Percentiles rank a stretch among this genome's conserved stretches.
These are phyloP conservation scores for Leptopilina clavipes DNA, from an alignment of 1,140 invertebrate genomes.

Conservation along the genomic window DNA sequence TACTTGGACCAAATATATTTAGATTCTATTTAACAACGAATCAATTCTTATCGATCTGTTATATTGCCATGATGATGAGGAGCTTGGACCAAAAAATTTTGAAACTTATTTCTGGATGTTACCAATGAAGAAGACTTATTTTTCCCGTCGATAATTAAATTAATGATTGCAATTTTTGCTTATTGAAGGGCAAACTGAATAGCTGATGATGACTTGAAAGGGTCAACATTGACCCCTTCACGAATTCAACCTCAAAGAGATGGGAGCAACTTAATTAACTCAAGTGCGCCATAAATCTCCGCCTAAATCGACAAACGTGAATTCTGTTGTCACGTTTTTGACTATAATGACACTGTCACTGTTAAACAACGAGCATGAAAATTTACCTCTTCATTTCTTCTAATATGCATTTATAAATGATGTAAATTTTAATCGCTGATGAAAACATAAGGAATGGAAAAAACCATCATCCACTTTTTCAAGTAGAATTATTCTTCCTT, in stretches of 20 bases:
- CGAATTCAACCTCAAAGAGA: slow-evolving; percentile 31
- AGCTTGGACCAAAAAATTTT: not conserved
- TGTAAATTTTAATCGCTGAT: not conserved
- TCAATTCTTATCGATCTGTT: no score
- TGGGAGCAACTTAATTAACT: slow-evolving; percentile 29
- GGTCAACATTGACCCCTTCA: slow-evolving; percentile 25
- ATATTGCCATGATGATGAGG: no score
- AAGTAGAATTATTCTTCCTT: no score
- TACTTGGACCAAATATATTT: no score
- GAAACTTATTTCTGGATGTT: not conserved
- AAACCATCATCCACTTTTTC: no score
- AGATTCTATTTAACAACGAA: no score
- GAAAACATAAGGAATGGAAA: no score
- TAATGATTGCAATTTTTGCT: not conserved
- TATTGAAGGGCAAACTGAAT: not conserved
- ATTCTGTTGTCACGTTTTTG: not conserved
- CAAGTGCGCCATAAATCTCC: slow-evolving; percentile 27
- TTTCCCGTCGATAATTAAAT: no score
- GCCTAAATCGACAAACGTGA: slow-evolving; percentile 26
- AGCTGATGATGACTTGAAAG: not conserved
- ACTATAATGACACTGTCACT: slow-evolving; percentile 16
- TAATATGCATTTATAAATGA: no score
- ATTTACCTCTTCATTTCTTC: not conserved
- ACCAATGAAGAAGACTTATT: not conserved
- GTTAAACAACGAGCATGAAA: slow-evolving; percentile 3